Conservation (phyloP, 2,888 invertebrate genomes). For the Graphium colonna region DNA sequence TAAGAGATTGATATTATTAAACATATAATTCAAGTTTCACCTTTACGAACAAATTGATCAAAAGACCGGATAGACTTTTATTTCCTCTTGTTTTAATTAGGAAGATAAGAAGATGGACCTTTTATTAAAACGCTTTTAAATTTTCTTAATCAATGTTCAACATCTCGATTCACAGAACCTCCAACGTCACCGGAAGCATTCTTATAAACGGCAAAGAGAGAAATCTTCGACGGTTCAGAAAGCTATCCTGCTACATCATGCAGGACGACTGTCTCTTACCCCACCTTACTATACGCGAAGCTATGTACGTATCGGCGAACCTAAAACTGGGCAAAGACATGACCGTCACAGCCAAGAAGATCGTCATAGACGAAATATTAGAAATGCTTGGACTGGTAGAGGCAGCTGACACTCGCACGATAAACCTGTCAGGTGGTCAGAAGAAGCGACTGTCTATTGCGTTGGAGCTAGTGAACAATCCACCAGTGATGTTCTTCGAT, state of each 20-base stretch:
- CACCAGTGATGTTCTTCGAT: constrained; percentile 98
- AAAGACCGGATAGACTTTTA: no score
- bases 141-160: no score
- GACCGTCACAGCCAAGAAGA: constrained; percentile 85
- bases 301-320: constrained; percentile 96
- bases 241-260: constrained; percentile 98
- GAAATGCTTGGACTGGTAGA: constrained; percentile 91
- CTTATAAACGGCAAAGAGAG: constrained; percentile 93
- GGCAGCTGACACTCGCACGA: constrained; percentile 88
- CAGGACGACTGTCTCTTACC: constrained; percentile 93
- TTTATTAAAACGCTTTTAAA: no score
- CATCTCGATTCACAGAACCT: constrained; percentile 87
- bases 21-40: no score
- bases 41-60: no score
- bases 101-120: no score
- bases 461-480: constrained; percentile 95
- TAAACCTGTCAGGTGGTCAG: constrained; percentile 93
- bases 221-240: constrained; percentile 92
- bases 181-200: constrained; percentile 91
- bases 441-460: constrained; percentile 95
- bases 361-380: constrained; percentile 91
- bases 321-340: constrained; percentile 92
- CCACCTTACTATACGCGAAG: constrained; percentile 93
- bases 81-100: no score
- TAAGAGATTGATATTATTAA: no score